Conservation (phyloP, 1,140 invertebrate genomes). For the Habropoda laboriosa region DNA sequence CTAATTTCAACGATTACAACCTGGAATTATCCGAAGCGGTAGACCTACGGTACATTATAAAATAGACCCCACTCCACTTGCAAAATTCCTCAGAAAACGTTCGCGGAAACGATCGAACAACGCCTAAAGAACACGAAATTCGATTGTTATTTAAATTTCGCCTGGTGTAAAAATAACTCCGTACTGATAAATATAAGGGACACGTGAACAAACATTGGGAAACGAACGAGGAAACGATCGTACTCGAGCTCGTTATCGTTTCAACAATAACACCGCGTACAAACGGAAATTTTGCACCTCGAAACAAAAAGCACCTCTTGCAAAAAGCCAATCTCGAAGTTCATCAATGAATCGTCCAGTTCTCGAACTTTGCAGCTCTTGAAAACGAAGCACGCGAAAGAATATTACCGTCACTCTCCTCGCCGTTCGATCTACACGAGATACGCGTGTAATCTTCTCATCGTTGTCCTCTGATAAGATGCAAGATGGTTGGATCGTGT, state of each 20-base stretch:
- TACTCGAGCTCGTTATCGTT: neutral
- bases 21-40: too few relatives aligned
- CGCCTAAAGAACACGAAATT: conserved; percentile 14
- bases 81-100: too few relatives aligned
- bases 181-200: conserved; percentile 25
- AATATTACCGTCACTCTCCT: too few relatives aligned
- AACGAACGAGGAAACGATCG: neutral
- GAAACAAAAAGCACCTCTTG: too few relatives aligned
- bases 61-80: too few relatives aligned
- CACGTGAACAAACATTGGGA: conserved; percentile 30
- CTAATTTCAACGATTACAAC: conserved; percentile 46
- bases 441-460: neutral
- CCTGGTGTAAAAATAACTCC: conserved; percentile 35
- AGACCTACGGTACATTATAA: too few relatives aligned
- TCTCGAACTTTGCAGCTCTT: neutral
- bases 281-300: neutral
- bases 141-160: conserved; percentile 41
- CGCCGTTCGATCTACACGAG: neutral
- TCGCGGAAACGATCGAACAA: conserved; percentile 17
- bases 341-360: fast-evolving
- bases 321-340: too few relatives aligned
- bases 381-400: neutral
- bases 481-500: neutral
- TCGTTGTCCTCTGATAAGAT: conserved; percentile 23
- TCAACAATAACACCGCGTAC: neutral